Evolutionary conservation across 2,888 invertebrate genomes (phyloP), one percentile per base, ranked within the genome.

Genomic region (Drosophila koepferae): DNA sequence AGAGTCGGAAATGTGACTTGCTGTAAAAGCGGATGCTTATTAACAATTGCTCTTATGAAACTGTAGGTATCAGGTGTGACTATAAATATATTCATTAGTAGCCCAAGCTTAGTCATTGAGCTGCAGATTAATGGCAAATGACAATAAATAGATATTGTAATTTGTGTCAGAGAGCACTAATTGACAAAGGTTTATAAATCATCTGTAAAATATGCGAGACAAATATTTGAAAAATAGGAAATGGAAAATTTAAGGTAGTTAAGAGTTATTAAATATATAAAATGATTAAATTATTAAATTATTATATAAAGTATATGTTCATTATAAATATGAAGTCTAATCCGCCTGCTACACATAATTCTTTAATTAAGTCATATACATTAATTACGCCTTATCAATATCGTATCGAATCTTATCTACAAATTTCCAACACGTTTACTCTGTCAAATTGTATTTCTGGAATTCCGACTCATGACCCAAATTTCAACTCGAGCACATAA

Each of bases 1-100:
- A 54, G 64, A 63, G 60, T 69, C 14, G 68, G 65, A 78, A 75
- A 71, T 54, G 53, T 70, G 65, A 65, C 48, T 38, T 20, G 66
- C 48, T 71, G 64, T 75, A 72, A 73, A 87, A 43, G 69, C 82
- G 85, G 81, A 85, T 84, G 88, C 73, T 78, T 65, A n/a, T 51
- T n/a, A 31, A 36, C 10, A 18, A 31, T 66, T 49, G 62, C 36
- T 56, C 23, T 28, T 44, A 34, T 10, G 9, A 9, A 23, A 20
- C 23, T 10, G 18, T 54, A 51, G 51, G 38, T 59, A 49, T 72
- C 49, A 31, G 48, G 60, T 69, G 59, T 61, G 64, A 74, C 56
- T 55, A 66, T 28, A 5, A 28, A 28, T 28, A 10, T 65, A n/a
- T 61, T 41, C 12, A 23, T 51, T 67, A 67, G 63, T 63, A 64